These are phyloP conservation scores for Montipora sp. DNA, from an alignment of 64 coral and sea anemone genomes.

Conservation along the genomic window DNA sequence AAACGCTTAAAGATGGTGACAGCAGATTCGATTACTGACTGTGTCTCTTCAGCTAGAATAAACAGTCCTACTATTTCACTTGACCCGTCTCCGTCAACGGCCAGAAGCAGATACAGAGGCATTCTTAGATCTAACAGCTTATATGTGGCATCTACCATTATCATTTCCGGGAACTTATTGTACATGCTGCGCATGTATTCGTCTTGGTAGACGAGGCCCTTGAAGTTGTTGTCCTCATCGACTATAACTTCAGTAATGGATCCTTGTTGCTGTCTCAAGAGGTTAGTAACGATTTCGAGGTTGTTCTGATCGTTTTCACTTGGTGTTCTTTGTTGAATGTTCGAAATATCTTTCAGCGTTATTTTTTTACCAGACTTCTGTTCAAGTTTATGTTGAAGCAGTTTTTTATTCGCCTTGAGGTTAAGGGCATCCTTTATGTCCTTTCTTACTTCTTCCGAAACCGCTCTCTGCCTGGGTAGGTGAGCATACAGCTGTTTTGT, in stretches of 20 bases:
- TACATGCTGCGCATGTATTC: conserved; percentile 9
- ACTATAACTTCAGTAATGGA: conserved; percentile 14
- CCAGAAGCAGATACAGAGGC: conserved; percentile 30
- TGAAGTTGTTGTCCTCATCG: conserved; percentile 42
- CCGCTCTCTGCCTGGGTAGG: conserved; percentile 3
- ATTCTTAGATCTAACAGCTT: conserved; percentile 40
- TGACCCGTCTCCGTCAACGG: conserved; percentile 2
- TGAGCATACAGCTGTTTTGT: conserved; percentile 9
- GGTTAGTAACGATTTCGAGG: background rate
- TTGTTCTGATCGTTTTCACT: conserved; percentile 26
- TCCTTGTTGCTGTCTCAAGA: background rate
- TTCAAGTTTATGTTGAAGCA: conserved; percentile 39
- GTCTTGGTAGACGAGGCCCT: conserved; percentile 25
- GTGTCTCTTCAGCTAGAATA: conserved; percentile 47
- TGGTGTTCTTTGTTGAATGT: conserved; percentile 9
- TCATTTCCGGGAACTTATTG: conserved; percentile 33
- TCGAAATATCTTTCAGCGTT: conserved; percentile 30
- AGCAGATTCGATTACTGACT: conserved; percentile 12
- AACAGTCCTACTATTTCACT: conserved; percentile 26
- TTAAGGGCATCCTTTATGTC: conserved; percentile 5
- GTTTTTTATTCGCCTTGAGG: conserved; percentile 42
- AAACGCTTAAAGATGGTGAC: conserved; percentile 18
- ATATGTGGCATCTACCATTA: conserved; percentile 39
- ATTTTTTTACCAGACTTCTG: conserved; percentile 1
- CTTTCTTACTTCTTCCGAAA: background rate